phyloP scores from a whole-genome alignment of 2,113 vertebrate species.

The Xiphophorus couchianus region DNA sequence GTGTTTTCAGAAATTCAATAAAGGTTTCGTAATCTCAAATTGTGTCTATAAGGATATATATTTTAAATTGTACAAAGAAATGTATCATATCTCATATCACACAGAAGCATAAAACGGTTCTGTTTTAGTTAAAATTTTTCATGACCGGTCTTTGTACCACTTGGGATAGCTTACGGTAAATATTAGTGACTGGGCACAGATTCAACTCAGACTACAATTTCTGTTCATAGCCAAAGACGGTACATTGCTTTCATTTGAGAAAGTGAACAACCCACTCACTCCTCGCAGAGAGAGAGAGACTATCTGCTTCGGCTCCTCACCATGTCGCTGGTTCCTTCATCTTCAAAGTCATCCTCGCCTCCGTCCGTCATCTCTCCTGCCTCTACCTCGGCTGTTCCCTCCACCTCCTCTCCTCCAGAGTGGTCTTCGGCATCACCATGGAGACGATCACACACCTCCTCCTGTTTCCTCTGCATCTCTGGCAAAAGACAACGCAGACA shows the following conservation, averaged over 20 bases:
- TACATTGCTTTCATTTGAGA: neutral
- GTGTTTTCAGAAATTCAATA: too few species aligned
- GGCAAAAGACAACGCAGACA: constrained; percentile 40
- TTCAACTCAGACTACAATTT: neutral
- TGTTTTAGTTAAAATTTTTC: neutral
- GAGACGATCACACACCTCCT: constrained; percentile 87
- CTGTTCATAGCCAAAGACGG: neutral
- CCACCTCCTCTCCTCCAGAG: constrained; percentile 85
- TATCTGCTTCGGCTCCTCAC: constrained; percentile 75
- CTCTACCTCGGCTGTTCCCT: constrained; percentile 87
- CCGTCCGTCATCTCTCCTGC: constrained; percentile 94
- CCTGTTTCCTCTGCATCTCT: constrained; percentile 92
- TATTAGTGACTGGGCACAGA: neutral
- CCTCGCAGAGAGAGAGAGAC: constrained; percentile 19
- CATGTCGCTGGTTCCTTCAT: constrained; percentile 90
- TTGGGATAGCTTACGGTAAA: neutral
- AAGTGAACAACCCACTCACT: constrained; percentile 2
- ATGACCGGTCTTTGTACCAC: neutral
- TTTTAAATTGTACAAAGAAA: neutral
- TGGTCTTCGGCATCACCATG: constrained; percentile 88
- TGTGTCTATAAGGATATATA: too few species aligned
- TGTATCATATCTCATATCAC: neutral
- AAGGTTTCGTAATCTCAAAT: neutral
- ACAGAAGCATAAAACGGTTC: neutral
- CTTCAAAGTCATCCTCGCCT: constrained; percentile 92